Evolutionary conservation across 2,113 vertebrate species (phyloP).

Genomic region (Lontra canadensis): DNA sequence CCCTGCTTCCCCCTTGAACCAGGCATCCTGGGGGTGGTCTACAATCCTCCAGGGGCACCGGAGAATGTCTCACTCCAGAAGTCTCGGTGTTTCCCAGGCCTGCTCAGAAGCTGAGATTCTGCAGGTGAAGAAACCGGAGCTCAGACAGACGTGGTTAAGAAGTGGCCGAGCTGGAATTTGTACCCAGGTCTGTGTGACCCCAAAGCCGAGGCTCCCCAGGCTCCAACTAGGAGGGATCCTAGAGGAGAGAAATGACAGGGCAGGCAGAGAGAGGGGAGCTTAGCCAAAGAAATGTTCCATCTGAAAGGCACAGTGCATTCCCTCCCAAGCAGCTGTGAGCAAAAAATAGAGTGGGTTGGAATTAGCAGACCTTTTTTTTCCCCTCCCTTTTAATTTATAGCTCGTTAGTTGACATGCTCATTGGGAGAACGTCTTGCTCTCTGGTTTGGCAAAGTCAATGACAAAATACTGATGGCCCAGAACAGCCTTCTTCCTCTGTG

Average conservation of each 20-base stretch:
- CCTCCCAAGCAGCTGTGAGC: conserved; percentile 62
- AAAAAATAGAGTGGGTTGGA: conserved; percentile 70
- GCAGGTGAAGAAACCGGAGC: neutral
- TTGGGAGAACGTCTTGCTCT: conserved; percentile 18
- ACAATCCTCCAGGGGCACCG: neutral
- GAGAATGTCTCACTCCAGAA: fast-evolving
- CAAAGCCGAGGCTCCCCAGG: neutral
- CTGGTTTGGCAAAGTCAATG: conserved; percentile 18
- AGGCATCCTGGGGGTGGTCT: neutral
- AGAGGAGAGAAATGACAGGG: neutral
- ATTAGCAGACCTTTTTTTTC: conserved; percentile 55
- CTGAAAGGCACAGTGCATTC: conserved; percentile 57
- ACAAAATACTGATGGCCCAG: neutral
- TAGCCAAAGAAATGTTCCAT: conserved; percentile 69
- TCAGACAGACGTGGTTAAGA: neutral
- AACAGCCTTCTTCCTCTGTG: neutral
- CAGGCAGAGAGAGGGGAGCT: neutral
- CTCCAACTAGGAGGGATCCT: neutral
- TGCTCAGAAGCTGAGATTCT: neutral
- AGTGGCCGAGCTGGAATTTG: neutral
- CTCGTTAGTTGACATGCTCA: conserved; percentile 12
- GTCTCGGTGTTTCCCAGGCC: neutral
- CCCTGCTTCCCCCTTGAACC: neutral
- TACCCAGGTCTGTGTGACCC: neutral
- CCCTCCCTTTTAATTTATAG: conserved; percentile 63